Evolutionary conservation across 2,113 vertebrate genomes (phyloP), one percentile per base, ranked within the genome.

Genomic region (Fulmarus glacialis): DNA sequence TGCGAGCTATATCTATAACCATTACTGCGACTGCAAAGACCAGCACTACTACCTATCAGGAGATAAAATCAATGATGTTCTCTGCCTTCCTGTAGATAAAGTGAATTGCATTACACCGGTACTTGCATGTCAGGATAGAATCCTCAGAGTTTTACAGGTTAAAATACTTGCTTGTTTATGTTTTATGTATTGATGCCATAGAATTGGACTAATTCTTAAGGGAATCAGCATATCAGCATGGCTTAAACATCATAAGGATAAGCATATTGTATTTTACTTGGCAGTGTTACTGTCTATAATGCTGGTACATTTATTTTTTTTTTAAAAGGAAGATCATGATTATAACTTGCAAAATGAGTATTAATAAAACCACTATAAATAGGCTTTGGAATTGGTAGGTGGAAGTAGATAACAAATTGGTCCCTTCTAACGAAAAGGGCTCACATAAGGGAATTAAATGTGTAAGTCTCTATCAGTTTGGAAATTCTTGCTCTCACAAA

Each of bases 21-120:
- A 99, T 97, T 99, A 99, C 93, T 99, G 98, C 82, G 99, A 99
- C 98, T 99, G 99, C 98, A 99, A 99, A 97, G 99, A 99, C 96
- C 99, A 99, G 75, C 98, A 99, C 98, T 99, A 99, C 87, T 99
- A 98, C 97, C 98, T 99, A 2, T 99, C 99, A 9, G 99, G 99
- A 94, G 99, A 99, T 97, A 99, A 99, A 98, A 99, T 99, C 98
- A 99, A 99, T n/a, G 99, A 99, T 40, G 98, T 99, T n/a, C 97
- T 98, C 74, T 99, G 99, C 96, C 98, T 99, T 92, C 99, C 99
- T 5, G 98, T 97, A 7, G 99, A 99, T 87, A 99, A 98, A 83
- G 72, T 99, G 64, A 96, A 97, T 36, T 95, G 90, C 16, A 97
- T 98, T 8, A 96, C 98, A 7, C 99, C 99, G 0, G 96, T 99